Percentiles rank a stretch among this genome's conserved stretches.
Evolutionary conservation across 2,888 invertebrate species (phyloP).

Genomic region (Perdita meconis): DNA sequence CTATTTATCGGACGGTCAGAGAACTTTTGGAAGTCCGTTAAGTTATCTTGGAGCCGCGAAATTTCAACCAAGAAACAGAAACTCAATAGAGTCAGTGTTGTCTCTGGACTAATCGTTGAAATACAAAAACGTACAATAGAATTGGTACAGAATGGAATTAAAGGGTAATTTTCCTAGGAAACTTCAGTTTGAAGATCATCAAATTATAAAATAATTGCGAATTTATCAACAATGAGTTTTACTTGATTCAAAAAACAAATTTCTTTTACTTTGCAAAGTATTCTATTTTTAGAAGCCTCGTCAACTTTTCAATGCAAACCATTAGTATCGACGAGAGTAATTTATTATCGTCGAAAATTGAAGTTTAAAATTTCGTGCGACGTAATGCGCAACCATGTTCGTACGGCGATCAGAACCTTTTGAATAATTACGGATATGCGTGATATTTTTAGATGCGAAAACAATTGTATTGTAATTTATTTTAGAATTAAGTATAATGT

Average conservation of each 20-base stretch:
- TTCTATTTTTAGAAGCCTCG: not conserved
- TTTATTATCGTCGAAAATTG: not conserved
- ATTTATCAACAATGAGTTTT: not conserved
- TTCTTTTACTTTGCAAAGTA: not conserved
- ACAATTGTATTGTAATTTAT: conserved; percentile 25
- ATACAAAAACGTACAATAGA: not conserved
- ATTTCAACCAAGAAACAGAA: conserved; percentile 85
- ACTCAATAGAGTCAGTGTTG: conserved; percentile 88
- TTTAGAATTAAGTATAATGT: conserved; percentile 2
- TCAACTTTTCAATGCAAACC: conserved; percentile 1
- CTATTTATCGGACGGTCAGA: conserved; percentile 85
- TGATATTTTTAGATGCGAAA: not conserved
- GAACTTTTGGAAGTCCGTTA: conserved; percentile 88
- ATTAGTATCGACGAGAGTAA: not conserved
- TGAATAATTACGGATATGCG: not conserved
- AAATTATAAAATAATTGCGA: no score
- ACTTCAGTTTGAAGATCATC: no score
- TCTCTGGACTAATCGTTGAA: conserved; percentile 86
- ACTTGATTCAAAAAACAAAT: not conserved
- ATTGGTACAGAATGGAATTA: not conserved
- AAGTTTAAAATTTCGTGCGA: not conserved
- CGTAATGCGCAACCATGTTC: not conserved
- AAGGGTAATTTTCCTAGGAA: no score
- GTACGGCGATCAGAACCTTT: not conserved
- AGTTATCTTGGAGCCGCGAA: conserved; percentile 89